These are phyloP conservation scores for Agelastica alni DNA, from an alignment of 2,888 invertebrate species.

Conservation along the genomic window DNA sequence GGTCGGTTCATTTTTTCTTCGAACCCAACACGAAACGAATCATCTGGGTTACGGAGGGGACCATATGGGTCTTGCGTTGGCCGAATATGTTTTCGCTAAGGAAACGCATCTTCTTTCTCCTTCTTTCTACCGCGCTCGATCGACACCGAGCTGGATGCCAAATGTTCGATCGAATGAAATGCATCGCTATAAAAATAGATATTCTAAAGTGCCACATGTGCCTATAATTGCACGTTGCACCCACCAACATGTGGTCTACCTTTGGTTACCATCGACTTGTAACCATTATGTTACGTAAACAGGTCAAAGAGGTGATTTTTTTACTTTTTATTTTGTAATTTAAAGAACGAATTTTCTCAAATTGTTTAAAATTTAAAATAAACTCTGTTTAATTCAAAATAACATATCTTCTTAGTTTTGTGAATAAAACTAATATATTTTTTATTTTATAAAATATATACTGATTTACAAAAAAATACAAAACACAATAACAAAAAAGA, in stretches of 20 bases:
- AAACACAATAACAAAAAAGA: too few relatives aligned
- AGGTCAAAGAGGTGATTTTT: constrained; percentile 5
- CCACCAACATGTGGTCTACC: constrained; percentile 46
- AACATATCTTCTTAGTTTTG: too few relatives aligned
- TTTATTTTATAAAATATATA: too few relatives aligned
- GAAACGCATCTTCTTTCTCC: constrained; percentile 45
- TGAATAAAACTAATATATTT: too few relatives aligned
- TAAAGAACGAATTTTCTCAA: too few relatives aligned
- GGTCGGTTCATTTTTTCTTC: neutral
- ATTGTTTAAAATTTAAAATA: too few relatives aligned
- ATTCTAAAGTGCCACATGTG: constrained; percentile 53
- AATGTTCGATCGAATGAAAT: constrained; percentile 52
- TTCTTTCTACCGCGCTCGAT: constrained; percentile 34
- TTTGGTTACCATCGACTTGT: constrained; percentile 19
- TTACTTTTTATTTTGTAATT: too few relatives aligned
- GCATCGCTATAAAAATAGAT: constrained; percentile 53
- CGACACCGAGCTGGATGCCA: constrained; percentile 48
- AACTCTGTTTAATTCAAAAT: too few relatives aligned
- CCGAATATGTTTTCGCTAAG: constrained; percentile 37
- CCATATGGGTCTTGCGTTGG: constrained; percentile 45
- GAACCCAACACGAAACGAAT: constrained; percentile 19
- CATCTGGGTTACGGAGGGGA: constrained; percentile 23
- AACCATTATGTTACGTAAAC: constrained; percentile 9
- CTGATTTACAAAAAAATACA: too few relatives aligned
- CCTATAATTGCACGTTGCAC: constrained; percentile 50